Evolutionary conservation across 92 coral and sea anemone genomes (phyloP).

Genomic region (Palythoa caribaeorum): DNA sequence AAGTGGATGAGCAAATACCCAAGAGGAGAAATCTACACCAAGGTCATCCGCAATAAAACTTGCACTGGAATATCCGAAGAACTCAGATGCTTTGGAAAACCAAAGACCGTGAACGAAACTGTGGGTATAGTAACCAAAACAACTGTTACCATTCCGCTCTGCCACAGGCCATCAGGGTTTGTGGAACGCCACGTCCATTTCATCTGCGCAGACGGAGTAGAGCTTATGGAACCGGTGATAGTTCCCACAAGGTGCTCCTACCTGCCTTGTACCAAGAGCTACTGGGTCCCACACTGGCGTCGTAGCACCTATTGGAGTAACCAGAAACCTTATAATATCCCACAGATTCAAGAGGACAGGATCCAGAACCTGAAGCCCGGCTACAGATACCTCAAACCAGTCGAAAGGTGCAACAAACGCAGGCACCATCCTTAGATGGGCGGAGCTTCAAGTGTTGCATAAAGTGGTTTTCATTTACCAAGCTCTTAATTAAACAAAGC

Average conservation of each 20-base stretch:
- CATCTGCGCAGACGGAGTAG: constrained; percentile 62
- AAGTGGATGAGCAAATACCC: not conserved
- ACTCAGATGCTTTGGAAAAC: constrained; percentile 61
- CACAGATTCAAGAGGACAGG: not conserved
- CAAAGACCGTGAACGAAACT: not conserved
- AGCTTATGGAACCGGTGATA: constrained; percentile 36
- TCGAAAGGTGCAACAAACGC: not conserved
- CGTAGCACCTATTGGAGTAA: constrained; percentile 48
- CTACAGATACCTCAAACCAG: not conserved
- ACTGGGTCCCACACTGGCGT: constrained; percentile 59
- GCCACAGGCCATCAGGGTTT: constrained; percentile 42
- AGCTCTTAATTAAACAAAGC: no score
- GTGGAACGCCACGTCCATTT: constrained; percentile 44
- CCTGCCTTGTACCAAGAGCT: constrained; percentile 54
- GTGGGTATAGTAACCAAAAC: constrained; percentile 65
- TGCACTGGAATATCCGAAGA: constrained; percentile 61
- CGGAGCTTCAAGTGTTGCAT: no score
- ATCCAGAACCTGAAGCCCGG: not conserved
- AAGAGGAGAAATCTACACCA: constrained; percentile 60
- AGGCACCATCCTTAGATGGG: no score
- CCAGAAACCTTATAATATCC: constrained; percentile 11
- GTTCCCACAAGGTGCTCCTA: constrained; percentile 57
- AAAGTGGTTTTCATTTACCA: no score
- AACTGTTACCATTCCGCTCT: constrained; percentile 57
- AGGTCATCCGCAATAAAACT: constrained; percentile 51